Base-by-base conservation (phyloP, 92 coral and sea anemone species). In the Zoanthus sociatus region DNA sequence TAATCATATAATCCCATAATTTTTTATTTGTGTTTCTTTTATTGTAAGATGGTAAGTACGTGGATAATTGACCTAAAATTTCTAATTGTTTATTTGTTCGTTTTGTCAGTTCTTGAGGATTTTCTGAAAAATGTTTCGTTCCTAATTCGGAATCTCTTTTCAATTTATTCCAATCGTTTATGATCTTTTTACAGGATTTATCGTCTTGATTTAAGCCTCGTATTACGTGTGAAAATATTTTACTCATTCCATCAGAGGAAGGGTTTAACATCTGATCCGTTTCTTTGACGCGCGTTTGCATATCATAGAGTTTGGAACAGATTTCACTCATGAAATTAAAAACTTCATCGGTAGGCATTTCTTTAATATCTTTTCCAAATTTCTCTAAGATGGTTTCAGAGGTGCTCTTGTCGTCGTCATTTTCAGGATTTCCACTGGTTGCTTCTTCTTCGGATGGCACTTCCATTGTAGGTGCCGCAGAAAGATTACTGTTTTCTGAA, bases 121-220 rank as follows among this genome's bases (percentile, higher is more conserved):
- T 14, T 68, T 66, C 71, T 10, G 33, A 68, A n/a, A 68, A 18
- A 18, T 68, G 44, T 68, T 68, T 68, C 26, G 73, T 68, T 68
- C 73, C 73, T 10, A 68, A 14, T 68, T 68, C 7, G 0, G 73
- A 68, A n/a, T 68, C 73, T 12, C 7, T 5, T 68, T 18, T 68
- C 14, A 68, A 68, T 68, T 68, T 68, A 6, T 68, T 20, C 73
- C 73, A 68, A n/a, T 68, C 73, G 13, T 68, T 14, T 68, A 68
- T 68, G 14, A 68, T 14, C 20, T 68, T 68, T n/a, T 68, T 68
- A 14, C 73, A 68, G 44, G 73, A n/a, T n/a, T 68, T 68, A 18
- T 68, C 73, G 0, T 68, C 33, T 68, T 68, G 20, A 68, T 68
- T 68, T 31, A 68, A n/a, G 14, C 73, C 73, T 6, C 73, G 37